Conservation (phyloP, 2,888 invertebrate genomes). For the Tipula vernalis region DNA sequence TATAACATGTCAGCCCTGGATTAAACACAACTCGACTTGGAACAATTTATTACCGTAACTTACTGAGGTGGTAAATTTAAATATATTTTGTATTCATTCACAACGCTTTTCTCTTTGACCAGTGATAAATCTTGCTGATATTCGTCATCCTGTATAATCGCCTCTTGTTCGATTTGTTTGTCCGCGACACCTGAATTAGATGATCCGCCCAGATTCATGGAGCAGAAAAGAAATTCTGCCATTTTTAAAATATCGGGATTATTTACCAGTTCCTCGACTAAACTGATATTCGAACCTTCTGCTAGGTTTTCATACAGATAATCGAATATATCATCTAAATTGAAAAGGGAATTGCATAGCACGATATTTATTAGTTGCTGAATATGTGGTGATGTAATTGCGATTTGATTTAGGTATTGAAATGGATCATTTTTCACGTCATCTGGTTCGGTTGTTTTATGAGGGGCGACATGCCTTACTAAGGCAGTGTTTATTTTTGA, state of each 20-base stretch:
- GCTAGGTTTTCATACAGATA: slow-evolving; percentile 36
- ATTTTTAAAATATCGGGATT: not conserved
- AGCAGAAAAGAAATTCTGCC: not conserved
- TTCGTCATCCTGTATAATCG: slow-evolving; percentile 55
- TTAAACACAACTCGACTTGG: no score
- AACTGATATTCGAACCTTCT: slow-evolving; percentile 20
- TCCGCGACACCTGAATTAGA: not conserved
- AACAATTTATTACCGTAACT: no score
- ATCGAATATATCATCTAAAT: slow-evolving; percentile 45
- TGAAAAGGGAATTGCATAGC: slow-evolving; percentile 41
- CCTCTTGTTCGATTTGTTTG: slow-evolving; percentile 36
- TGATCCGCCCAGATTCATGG: not conserved
- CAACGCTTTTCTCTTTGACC: slow-evolving; percentile 52
- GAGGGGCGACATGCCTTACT: slow-evolving; percentile 43
- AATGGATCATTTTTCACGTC: slow-evolving; percentile 21
- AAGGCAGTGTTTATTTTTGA: slow-evolving; percentile 27
- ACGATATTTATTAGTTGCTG: slow-evolving; percentile 39
- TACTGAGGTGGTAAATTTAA: not conserved
- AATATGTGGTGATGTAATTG: slow-evolving; percentile 18
- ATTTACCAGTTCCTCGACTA: not conserved
- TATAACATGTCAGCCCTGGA: no score
- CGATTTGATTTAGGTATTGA: slow-evolving; percentile 21
- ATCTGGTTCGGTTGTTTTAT: slow-evolving; percentile 43
- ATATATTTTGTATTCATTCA: slow-evolving; percentile 46
- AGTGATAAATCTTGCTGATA: slow-evolving; percentile 55